Evolutionary conservation across 2,797 vertebrate species (phyloP), one percentile per base, ranked within the genome.

Genomic region (Sus cebifrons): DNA sequence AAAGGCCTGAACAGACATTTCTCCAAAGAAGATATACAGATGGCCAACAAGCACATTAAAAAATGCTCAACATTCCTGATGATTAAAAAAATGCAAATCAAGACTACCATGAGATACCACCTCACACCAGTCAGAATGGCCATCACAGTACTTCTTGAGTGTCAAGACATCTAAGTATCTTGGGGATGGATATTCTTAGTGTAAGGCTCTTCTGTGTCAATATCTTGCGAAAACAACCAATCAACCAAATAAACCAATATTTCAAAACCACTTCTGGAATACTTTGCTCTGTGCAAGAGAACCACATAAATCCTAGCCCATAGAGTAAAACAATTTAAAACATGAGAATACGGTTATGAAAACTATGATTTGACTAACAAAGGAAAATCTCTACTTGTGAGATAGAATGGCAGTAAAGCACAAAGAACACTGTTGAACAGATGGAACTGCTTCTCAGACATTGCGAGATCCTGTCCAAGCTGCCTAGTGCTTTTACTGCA

Each of bases 401-500:
- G 12, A 17, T 36, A 58, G 8, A 21, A 65, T 54, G 85, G 17
- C 18, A 88, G 10, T 27, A n/a, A 18, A 23, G 17, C 4, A 16
- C 23, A 23, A 40, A 82, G 2, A 71, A 12, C 1, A 20, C 56
- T 75, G 15, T 49, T 27, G 49, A 65, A 79, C 4, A 17, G 1
- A 11, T 29, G 10, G 13, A n/a, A 10, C 11, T 29, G 16, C 4
- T 44, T 15, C 25, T 49, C 29, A n/a, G 58, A 78, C 2, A 15
- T 2, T 0, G 1, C n/a, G 12, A 15, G n/a, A 17, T 14, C 29
- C 27, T 21, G 0, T 16, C 15, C 52, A 54, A 11, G 2, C 23
- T 56, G 3, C 16, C 49, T 25, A 6, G 5, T 78, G 25, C 2
- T 12, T 93, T 32, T 29, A 58, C 6, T 74, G 4, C 9, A 60